phyloP scores from a whole-genome alignment of 2,113 vertebrate genomes.

The Microcebus lehilahytsara region DNA sequence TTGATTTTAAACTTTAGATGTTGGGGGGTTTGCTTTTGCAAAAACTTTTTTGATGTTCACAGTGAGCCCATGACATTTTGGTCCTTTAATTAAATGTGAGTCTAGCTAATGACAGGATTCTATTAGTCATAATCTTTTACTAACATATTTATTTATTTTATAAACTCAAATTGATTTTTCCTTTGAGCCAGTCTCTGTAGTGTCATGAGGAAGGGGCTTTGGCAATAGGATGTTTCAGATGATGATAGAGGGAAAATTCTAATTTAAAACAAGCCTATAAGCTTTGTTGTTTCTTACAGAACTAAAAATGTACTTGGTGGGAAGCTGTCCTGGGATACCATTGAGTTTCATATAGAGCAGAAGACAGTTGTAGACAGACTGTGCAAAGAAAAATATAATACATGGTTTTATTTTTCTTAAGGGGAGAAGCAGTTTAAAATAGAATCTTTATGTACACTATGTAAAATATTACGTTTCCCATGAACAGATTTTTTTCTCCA shows the following conservation, averaged over 20 bases:
- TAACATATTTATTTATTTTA: slow-evolving; percentile 33
- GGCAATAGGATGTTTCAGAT: neutral
- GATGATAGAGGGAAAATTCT: neutral
- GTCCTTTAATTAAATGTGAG: slow-evolving; percentile 16
- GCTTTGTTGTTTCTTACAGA: slow-evolving; percentile 36
- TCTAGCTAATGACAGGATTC: slow-evolving; percentile 10
- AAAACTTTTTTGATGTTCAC: neutral
- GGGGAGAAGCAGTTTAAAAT: slow-evolving; percentile 12
- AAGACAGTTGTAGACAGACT: neutral
- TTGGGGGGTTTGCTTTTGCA: neutral
- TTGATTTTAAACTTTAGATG: slow-evolving; percentile 33
- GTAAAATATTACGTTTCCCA: slow-evolving; percentile 26
- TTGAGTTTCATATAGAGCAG: neutral
- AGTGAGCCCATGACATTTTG: neutral
- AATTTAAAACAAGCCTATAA: neutral
- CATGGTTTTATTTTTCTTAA: neutral
- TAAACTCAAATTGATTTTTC: neutral
- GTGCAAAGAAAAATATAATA: neutral
- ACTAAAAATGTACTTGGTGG: slow-evolving; percentile 25
- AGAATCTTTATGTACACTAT: neutral
- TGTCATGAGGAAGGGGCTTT: neutral
- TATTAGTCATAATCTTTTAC: slow-evolving; percentile 28
- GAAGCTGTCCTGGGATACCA: neutral
- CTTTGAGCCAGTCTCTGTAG: slow-evolving; percentile 19
- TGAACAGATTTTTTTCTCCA: neutral